Evolutionary conservation across 2,888 invertebrate genomes (phyloP).

Genomic region (Nomada ferruginata): DNA sequence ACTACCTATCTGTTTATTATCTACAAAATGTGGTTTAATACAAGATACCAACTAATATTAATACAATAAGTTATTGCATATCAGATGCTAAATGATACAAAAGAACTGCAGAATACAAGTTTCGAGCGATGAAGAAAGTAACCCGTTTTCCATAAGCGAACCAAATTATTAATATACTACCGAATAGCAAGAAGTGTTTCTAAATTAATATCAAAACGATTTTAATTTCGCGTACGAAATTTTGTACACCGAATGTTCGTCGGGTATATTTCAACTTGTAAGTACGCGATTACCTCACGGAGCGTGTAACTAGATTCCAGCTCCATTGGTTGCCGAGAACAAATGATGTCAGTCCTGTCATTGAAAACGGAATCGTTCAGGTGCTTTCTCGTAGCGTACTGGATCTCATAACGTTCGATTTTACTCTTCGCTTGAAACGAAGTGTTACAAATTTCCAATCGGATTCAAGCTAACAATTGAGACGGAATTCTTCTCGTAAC

Average conservation of each 20-base stretch:
- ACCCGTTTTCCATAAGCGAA: too few relatives aligned
- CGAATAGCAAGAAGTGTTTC: too few relatives aligned
- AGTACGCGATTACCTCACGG: slow-evolving; percentile 28
- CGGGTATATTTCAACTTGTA: slow-evolving; percentile 9
- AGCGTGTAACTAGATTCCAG: slow-evolving; percentile 49
- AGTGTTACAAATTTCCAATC: slow-evolving; percentile 24
- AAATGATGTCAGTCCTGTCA: slow-evolving; percentile 44
- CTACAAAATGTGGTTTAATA: too few relatives aligned
- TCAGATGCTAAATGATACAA: too few relatives aligned
- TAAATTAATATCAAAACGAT: not conserved
- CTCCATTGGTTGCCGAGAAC: slow-evolving; percentile 39
- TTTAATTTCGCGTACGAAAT: not conserved
- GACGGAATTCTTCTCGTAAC: not conserved
- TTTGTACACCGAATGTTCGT: not conserved
- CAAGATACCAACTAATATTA: too few relatives aligned
- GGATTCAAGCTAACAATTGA: not conserved
- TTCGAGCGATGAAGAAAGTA: too few relatives aligned
- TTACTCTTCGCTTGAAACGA: slow-evolving; percentile 6
- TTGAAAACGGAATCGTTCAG: slow-evolving; percentile 35
- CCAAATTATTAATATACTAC: too few relatives aligned
- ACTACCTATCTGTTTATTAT: too few relatives aligned
- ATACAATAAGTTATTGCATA: too few relatives aligned
- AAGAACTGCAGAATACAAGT: too few relatives aligned
- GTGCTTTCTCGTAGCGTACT: not conserved
- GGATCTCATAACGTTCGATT: slow-evolving; percentile 34